These are phyloP conservation scores for Papilio dardanus DNA, from an alignment of 1,140 invertebrate genomes.

Conservation along the genomic window DNA sequence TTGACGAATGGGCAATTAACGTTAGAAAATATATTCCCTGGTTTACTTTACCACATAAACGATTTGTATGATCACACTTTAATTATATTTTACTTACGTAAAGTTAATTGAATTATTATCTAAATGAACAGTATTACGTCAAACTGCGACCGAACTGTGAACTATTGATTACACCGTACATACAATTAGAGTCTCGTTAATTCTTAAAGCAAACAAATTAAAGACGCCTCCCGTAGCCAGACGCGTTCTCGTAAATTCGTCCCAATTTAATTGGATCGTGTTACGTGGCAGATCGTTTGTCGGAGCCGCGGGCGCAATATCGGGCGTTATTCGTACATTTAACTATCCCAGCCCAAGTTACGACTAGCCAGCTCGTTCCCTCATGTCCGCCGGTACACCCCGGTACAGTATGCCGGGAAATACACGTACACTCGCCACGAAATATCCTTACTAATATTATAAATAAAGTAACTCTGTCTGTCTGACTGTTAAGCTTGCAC, in stretches of 20 bases:
- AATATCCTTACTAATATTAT: too few relatives aligned
- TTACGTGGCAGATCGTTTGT: slow-evolving; percentile 63
- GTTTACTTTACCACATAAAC: not conserved
- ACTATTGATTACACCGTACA: slow-evolving; percentile 46
- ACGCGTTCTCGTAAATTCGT: slow-evolving; percentile 62
- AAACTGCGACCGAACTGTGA: slow-evolving; percentile 37
- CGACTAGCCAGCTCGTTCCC: slow-evolving; percentile 36
- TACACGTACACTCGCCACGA: slow-evolving; percentile 5
- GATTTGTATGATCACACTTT: not conserved
- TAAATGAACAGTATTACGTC: slow-evolving; percentile 15
- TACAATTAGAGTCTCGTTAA: slow-evolving; percentile 32
- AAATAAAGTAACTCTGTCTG: too few relatives aligned
- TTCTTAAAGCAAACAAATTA: slow-evolving; percentile 58
- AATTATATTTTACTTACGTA: not conserved
- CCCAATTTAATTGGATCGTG: slow-evolving; percentile 70
- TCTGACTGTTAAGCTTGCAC: too few relatives aligned
- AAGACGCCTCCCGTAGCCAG: slow-evolving; percentile 47
- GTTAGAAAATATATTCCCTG: not conserved
- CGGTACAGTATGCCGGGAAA: slow-evolving; percentile 34
- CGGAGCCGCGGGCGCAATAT: slow-evolving; percentile 61
- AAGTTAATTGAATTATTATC: slow-evolving; percentile 19
- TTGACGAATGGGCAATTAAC: not conserved
- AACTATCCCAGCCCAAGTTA: slow-evolving; percentile 57
- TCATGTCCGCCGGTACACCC: slow-evolving; percentile 22
- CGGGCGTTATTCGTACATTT: slow-evolving; percentile 60